phyloP scores from a whole-genome alignment of 1,140 invertebrate genomes.

The Aphis gossypii region DNA sequence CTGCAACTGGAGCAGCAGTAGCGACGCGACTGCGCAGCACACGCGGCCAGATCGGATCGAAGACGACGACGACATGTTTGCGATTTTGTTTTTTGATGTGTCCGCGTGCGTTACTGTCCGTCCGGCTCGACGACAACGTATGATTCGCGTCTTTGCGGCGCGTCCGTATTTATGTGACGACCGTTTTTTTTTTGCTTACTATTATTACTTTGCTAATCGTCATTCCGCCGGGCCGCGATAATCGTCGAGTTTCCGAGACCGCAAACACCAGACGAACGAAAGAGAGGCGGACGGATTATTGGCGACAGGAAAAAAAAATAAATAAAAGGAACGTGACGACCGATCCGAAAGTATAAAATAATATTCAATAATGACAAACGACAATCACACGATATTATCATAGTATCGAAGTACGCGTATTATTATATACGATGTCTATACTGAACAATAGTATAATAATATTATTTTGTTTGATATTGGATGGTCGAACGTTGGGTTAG shows the following conservation, averaged over 20 bases:
- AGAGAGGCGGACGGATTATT: neutral
- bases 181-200: constrained; percentile 12
- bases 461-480: too few relatives aligned
- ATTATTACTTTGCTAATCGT: neutral
- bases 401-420: too few relatives aligned
- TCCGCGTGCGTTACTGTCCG: neutral
- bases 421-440: too few relatives aligned
- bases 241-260: neutral
- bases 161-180: constrained; percentile 34
- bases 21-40: neutral
- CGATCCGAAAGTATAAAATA: constrained; percentile 21
- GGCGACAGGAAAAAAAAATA: neutral
- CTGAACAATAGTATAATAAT: too few relatives aligned
- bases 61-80: neutral
- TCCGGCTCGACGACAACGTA: neutral
- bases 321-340: neutral
- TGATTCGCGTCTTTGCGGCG: neutral
- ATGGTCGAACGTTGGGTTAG: too few relatives aligned
- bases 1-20: neutral
- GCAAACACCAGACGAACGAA: neutral
- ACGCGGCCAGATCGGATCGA: neutral
- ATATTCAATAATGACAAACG: neutral
- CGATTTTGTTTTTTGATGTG: neutral
- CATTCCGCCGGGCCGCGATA: neutral
- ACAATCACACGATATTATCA: neutral